Conservation (phyloP, 2,113 vertebrate genomes). For the Piprites chloris region DNA sequence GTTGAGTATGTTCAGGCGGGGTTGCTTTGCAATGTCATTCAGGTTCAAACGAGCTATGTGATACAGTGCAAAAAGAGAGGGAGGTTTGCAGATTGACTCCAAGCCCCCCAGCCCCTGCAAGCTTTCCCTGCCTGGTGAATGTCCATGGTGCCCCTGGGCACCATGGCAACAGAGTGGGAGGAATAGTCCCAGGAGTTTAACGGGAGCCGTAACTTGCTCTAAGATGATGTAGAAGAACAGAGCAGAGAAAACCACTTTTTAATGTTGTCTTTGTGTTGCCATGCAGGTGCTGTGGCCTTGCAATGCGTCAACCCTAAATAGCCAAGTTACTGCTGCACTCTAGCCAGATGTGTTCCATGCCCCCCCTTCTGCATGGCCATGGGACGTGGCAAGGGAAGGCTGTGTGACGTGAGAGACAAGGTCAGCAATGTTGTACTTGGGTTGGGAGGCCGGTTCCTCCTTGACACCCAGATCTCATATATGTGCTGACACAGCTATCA, state of each 20-base stretch:
- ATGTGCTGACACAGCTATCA: neutral
- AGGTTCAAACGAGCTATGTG: slow-evolving; percentile 82
- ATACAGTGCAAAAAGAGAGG: neutral
- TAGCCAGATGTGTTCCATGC: neutral
- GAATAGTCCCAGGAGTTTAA: neutral
- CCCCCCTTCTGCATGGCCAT: neutral
- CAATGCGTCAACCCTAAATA: neutral
- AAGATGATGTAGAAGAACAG: fast-evolving
- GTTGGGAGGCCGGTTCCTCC: neutral
- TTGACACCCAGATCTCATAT: neutral
- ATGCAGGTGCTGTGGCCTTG: neutral
- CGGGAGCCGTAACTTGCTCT: neutral
- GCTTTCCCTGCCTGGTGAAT: neutral
- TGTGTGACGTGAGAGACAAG: fast-evolving
- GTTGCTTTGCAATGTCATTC: slow-evolving; percentile 82
- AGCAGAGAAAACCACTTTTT: neutral
- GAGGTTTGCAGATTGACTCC: neutral
- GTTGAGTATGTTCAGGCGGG: slow-evolving; percentile 82
- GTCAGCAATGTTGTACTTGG: fast-evolving
- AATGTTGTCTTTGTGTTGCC: neutral
- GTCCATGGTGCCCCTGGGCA: neutral
- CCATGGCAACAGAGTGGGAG: neutral
- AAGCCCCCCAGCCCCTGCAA: neutral
- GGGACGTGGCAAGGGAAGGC: neutral
- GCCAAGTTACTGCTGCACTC: neutral